Percentiles rank a stretch among this genome's conserved stretches.
Conservation (phyloP, 1,140 invertebrate species). For the Bombus polaris region DNA sequence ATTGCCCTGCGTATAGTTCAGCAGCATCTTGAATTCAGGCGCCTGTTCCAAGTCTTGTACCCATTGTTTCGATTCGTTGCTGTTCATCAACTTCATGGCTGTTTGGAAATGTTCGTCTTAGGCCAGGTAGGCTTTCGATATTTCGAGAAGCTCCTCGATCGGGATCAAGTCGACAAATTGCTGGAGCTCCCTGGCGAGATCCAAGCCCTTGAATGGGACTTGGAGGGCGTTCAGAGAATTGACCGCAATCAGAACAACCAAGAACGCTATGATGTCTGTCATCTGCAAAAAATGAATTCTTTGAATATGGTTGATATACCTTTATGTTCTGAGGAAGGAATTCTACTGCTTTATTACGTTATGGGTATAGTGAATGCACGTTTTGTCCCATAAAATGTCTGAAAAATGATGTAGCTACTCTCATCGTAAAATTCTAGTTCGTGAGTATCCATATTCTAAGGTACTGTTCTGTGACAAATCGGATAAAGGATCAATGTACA, state of each 20-base stretch:
- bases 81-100: not conserved
- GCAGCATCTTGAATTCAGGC: constrained; percentile 33
- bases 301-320: not conserved
- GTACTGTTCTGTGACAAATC: too few species aligned
- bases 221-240: not conserved
- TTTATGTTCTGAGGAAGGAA: too few species aligned
- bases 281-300: constrained; percentile 30
- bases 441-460: too few species aligned
- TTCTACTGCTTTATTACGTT: not conserved
- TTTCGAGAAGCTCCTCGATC: fast-evolving
- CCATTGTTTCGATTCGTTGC: constrained; percentile 18
- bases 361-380: too few species aligned
- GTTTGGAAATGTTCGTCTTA: constrained; percentile 41
- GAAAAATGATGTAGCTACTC: too few species aligned
- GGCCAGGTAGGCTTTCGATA: constrained; percentile 5
- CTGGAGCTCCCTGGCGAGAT: constrained; percentile 32
- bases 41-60: constrained; percentile 34
- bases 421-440: too few species aligned
- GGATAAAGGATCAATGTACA: too few species aligned
- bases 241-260: constrained; percentile 24
- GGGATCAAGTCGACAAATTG: constrained; percentile 13
- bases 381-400: not conserved
- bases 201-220: constrained; percentile 30
- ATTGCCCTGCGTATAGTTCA: constrained; percentile 52
- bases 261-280: constrained; percentile 28